A percentile compares a stretch with the other conserved stretches of the same genome.
Evolutionary conservation across 1,140 invertebrate species (phyloP).

Genomic region (Mamestra configurata): DNA sequence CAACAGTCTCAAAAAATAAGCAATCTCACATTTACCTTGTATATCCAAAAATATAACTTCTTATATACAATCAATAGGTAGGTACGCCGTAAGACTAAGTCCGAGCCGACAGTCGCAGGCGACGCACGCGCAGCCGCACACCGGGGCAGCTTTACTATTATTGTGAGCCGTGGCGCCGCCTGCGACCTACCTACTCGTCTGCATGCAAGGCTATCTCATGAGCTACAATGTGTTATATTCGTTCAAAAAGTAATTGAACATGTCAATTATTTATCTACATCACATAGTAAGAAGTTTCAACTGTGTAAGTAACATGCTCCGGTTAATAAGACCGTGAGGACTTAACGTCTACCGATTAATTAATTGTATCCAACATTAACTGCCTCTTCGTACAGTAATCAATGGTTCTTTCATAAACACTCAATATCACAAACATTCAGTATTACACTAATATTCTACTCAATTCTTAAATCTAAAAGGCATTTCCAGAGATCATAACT

Average conservation of each 20-base stretch:
- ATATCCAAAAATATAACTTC: slow-evolving; percentile 84
- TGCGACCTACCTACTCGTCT: not conserved
- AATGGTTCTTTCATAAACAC: slow-evolving; percentile 32
- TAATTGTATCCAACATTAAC: slow-evolving; percentile 8
- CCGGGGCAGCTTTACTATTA: not conserved
- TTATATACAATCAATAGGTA: slow-evolving; percentile 70
- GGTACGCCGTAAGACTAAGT: slow-evolving; percentile 23
- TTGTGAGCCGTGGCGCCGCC: not conserved
- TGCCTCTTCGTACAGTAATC: slow-evolving; percentile 7
- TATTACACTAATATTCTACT: slow-evolving; percentile 59
- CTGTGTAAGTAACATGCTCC: slow-evolving; percentile 38
- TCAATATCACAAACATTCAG: slow-evolving; percentile 72
- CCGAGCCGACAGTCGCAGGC: not conserved
- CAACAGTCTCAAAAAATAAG: slow-evolving; percentile 86
- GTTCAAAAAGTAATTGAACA: not conserved
- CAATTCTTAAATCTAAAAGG: slow-evolving; percentile 71
- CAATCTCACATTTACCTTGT: slow-evolving; percentile 72
- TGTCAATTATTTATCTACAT: not conserved
- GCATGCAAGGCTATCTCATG: not conserved
- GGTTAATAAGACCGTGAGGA: slow-evolving; percentile 20
- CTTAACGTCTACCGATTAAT: slow-evolving; percentile 29
- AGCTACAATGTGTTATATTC: not conserved
- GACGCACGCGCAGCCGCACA: not conserved
- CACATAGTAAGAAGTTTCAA: slow-evolving; percentile 12
- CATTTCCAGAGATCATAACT: slow-evolving; percentile 77